Base-by-base conservation (phyloP, 2,888 invertebrate genomes). In the Bombylius discolor region DNA sequence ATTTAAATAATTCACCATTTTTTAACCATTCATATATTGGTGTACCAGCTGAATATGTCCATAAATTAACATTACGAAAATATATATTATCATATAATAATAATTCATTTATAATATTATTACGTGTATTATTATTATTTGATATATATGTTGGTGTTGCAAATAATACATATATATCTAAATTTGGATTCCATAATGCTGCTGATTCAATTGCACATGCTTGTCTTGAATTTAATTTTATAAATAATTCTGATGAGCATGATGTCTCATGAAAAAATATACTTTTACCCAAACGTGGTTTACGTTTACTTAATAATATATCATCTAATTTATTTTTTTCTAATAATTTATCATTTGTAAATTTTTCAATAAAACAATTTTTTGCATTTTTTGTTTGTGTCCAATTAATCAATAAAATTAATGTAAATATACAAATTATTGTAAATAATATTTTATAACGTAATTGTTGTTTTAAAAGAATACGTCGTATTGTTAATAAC, bases 231-330 rank as follows among this genome's bases (percentile, higher is more conserved):
- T 64, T 70, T 5, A 74, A 56, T 32, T 62, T 60, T 5, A 69
- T 51, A 14, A 44, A 49, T 9, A 52, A 46, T 8, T 45, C 11
- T 14, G 47, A 34, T 5, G 54, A 50, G 45, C 74, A 74, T 31
- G 70, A 69, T 6, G 74, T 74, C 61, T 74, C 74, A 49, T 74
- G 74, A 59, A 74, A 74, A 58, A 74, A 74, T 57, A 74, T 72
- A 49, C 65, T 69, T 45, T 63, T 66, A 11, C 69, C 70, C 5
- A 64, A 61, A 6, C 52, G 62, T 5, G 73, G 73, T 45, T 66
- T 67, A 4, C 60, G 60, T 6, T 63, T 61, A 3, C 65, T 62
- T 13, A 63, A 52, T 23, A 72, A 57, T 5, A 71, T 65, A 63
- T 72, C 69, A 8, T 68, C 68, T 36, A 72, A 42, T 42, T 42